A percentile compares a stretch with the other conserved stretches of the same genome.
Evolutionary conservation across 2,888 invertebrate species (phyloP).

Genomic region (Caenorhabditis sinica): DNA sequence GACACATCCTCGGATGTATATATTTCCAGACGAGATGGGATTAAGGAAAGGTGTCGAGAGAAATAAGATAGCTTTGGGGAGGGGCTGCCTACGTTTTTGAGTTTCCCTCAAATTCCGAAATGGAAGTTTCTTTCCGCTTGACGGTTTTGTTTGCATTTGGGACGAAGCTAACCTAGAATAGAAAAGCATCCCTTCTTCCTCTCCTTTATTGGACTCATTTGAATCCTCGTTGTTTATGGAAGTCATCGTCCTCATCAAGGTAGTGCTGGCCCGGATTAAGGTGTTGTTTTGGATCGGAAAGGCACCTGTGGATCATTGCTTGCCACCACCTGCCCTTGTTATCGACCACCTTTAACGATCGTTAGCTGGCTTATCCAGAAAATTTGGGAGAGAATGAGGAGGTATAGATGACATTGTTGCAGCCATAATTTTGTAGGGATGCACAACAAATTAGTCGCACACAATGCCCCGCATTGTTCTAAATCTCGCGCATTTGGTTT

Average conservation of each 20-base stretch:
- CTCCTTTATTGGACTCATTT: slow-evolving; percentile 14
- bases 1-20: slow-evolving; percentile 38
- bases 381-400: not conserved
- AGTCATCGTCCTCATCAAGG: slow-evolving; percentile 53
- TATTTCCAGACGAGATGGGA: slow-evolving; percentile 47
- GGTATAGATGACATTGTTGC: slow-evolving; percentile 62
- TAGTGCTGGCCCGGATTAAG: slow-evolving; percentile 52
- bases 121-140: slow-evolving; percentile 66
- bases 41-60: slow-evolving; percentile 54
- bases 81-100: slow-evolving; percentile 56
- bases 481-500: slow-evolving; percentile 61
- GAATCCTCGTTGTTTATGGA: slow-evolving; percentile 44
- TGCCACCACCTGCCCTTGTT: slow-evolving; percentile 60
- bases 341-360: slow-evolving; percentile 46
- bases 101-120: slow-evolving; percentile 60
- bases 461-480: slow-evolving; percentile 58
- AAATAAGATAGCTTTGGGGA: not conserved
- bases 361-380: slow-evolving; percentile 40
- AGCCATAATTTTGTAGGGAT: slow-evolving; percentile 52
- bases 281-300: slow-evolving; percentile 57
- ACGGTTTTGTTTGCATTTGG: slow-evolving; percentile 64
- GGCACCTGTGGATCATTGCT: slow-evolving; percentile 61
- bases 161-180: slow-evolving; percentile 57
- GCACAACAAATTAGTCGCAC: slow-evolving; percentile 58
- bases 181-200: slow-evolving; percentile 13